phyloP scores from a whole-genome alignment of 2,113 vertebrate species.

The Hystrix brachyura region DNA sequence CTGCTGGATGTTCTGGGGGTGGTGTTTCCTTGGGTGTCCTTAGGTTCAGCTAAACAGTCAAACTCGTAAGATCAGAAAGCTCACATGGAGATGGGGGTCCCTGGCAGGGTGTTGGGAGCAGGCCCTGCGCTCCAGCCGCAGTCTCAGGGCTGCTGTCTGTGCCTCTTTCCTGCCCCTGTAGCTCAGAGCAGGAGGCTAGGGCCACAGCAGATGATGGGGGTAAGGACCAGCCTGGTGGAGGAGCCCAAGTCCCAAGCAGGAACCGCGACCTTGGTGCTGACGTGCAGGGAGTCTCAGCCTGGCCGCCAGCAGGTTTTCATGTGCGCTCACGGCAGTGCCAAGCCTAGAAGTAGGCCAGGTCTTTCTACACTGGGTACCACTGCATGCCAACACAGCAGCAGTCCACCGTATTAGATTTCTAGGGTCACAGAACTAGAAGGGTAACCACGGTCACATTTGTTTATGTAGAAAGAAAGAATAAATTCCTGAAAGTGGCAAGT shows the following conservation, averaged over 20 bases:
- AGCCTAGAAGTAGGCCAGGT: background rate
- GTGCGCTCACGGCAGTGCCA: background rate
- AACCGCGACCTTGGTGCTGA: background rate
- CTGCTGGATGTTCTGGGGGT: background rate
- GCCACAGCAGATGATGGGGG: background rate
- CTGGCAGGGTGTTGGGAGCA: background rate
- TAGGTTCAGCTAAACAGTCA: background rate
- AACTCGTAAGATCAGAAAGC: background rate
- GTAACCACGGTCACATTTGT: slow-evolving; percentile 32
- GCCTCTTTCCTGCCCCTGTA: background rate
- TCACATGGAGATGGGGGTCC: background rate
- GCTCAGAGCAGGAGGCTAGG: background rate
- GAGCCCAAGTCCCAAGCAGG: background rate
- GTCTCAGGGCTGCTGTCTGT: background rate
- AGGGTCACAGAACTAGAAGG: background rate
- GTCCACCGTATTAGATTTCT: slow-evolving; percentile 20
- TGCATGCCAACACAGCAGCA: background rate
- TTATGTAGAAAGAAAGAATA: slow-evolving; percentile 25
- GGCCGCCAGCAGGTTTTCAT: background rate
- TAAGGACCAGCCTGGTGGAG: background rate
- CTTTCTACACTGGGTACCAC: background rate
- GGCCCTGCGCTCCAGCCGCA: background rate
- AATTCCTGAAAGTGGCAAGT: background rate
- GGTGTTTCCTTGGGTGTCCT: background rate
- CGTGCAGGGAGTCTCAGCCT: background rate